Base-by-base conservation (phyloP, 1,140 invertebrate genomes). In the Microvelia longipes region DNA sequence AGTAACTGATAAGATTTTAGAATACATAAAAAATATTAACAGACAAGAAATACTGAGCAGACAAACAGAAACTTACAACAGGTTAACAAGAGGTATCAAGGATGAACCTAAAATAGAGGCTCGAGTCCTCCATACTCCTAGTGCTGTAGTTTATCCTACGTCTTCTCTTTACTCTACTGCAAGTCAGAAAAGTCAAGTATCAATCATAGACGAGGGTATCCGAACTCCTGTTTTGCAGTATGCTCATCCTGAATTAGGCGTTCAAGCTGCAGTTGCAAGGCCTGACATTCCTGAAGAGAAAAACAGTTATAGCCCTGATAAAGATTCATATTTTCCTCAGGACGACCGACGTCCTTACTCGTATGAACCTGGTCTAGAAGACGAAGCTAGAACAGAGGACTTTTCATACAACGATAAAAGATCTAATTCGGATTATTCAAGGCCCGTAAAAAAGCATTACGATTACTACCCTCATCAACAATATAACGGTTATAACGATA, bases 211-310 rank as follows among this genome's bases (percentile, higher is more conserved):
- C 73, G 84, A 88, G 73, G 87, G 86, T 61, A 85, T 86, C 0
- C 80, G 88, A 66, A 85, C 87, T 25, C 89, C 89, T 0, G 87
- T 90, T 1, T 79, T 90, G 1, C 88, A 90, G 73, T 90, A 90
- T 73, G 88, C 88, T 2, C 88, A 90, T 77, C 89, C 89, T 0
- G 89, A 90, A 73, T 76, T 90, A 1, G 89, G 89, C 2, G 85
- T 88, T 0, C 89, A 90, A 74, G 86, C 87, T 0, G 88, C 87
- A 0, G 81, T 80, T 1, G 81, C 80, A 1, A 71, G 78, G 29
- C 80, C 82, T 29, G 78, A 81, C 63, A 75, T 81, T 28, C 78
- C 75, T 35, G 69, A 74, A 66, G 72, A 74, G 30, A 78, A 75
- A 76, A 61, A 77, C 75, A 68, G 79, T 80, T 68, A 77, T 65